Percentiles rank a stretch among this genome's conserved stretches.
These are phyloP conservation scores for Mesoligia furuncula DNA, from an alignment of 2,888 invertebrate species.

Conservation along the genomic window DNA sequence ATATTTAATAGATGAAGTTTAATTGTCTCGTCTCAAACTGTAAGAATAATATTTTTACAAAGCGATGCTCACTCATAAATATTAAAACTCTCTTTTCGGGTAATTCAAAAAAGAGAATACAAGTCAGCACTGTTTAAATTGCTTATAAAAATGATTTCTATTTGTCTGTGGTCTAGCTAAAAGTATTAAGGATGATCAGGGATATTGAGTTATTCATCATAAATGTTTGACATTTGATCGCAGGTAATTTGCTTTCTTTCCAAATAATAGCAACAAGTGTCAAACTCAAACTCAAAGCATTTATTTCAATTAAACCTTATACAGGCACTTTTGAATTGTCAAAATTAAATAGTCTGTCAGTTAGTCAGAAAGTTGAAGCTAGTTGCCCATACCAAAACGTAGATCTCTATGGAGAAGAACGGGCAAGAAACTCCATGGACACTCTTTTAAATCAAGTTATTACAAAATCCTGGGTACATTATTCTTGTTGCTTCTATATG, in stretches of 20 bases:
- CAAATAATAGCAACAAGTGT: no score
- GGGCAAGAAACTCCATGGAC: no score
- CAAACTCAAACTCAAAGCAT: no score
- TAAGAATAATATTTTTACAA: constrained; percentile 49
- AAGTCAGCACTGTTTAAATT: constrained; percentile 32
- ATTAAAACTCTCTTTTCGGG: constrained; percentile 32
- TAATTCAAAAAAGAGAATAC: constrained; percentile 29
- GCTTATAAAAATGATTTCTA: constrained; percentile 10
- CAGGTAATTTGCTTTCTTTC: background rate
- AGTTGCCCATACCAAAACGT: no score
- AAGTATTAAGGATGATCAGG: background rate
- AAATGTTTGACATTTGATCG: background rate
- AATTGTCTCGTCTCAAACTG: constrained; percentile 48
- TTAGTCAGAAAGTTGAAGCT: no score
- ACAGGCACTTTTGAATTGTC: no score
- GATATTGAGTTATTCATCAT: background rate
- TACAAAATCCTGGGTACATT: no score
- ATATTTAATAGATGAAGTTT: constrained; percentile 57
- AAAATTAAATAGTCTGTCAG: no score
- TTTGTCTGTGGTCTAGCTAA: background rate
- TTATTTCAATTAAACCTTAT: no score
- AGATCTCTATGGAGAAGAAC: no score
- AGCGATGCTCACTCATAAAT: constrained; percentile 40
- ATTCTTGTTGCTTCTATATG: no score
- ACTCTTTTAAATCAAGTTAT: no score